Evolutionary conservation across 2,797 vertebrate genomes (phyloP), one percentile per base, ranked within the genome.

Genomic region (Characodon lateralis): DNA sequence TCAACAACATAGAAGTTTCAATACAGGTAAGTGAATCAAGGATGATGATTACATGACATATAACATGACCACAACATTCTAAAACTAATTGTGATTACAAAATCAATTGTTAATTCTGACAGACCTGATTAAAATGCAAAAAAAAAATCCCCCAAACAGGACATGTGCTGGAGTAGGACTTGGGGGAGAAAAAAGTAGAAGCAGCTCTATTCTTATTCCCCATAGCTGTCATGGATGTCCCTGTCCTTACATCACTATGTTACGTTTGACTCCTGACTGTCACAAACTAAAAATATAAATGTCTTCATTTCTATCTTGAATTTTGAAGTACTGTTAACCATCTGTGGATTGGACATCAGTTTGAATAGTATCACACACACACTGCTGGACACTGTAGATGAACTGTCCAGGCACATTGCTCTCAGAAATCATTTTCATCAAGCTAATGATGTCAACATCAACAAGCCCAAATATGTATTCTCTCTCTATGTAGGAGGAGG

Each of bases 311-410:
- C 43, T 70, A 22, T 68, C 61, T 35, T 73, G 46, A 74, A 59
- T 71, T 68, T 22, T 51, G 13, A 6, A 55, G 28, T 3, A 26
- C 18, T 55, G 68, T 68, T 6, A 28, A 78, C 70, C 69, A 73
- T 55, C 69, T 76, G 61, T 77, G 78, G 31, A 18, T 43, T 6
- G 12, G 28, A 35, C 35, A 48, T 35, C 22, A 72, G 26, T 31
- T 76, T 65, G 74, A 72, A 81, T 76, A 71, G 59, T 63, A 58
- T 12, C 51, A 76, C 69, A 43, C 28, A 16, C 65, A 71, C 39
- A 73, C 31, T 35, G 71, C 58, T 79, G 74, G 68, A 79, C 61
- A 26, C 5, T 55, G 8, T 13, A 68, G 18, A 24, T 55, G 39
- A 3, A 5, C 3, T 12, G 65, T 68, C 26, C 14, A 20, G 39